Conservation (phyloP, 2,797 vertebrate genomes). For the Echeneis naucrates region DNA sequence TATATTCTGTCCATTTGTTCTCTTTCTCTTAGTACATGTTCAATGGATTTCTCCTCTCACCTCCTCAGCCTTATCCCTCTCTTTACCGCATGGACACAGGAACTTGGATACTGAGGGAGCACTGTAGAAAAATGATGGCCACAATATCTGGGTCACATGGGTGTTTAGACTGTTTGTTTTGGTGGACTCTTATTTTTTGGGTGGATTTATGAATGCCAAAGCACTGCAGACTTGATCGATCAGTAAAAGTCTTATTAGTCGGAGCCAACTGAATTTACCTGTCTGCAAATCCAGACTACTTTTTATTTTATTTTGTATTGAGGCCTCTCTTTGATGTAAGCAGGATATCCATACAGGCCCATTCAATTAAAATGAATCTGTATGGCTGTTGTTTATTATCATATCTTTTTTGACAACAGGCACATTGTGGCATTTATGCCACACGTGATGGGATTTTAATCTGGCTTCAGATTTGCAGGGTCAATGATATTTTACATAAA, state of each 20-base stretch:
- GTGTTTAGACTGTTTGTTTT: slow-evolving; percentile 21
- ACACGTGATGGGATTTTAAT: not conserved
- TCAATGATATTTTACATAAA: not conserved
- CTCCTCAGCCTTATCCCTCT: slow-evolving; percentile 26
- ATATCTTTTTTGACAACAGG: not conserved
- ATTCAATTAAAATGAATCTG: not conserved
- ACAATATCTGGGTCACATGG: slow-evolving; percentile 57
- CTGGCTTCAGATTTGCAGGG: not conserved
- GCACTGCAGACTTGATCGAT: not conserved
- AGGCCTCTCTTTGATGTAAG: slow-evolving; percentile 14
- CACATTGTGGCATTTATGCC: not conserved
- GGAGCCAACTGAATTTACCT: not conserved
- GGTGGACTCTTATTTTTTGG: not conserved
- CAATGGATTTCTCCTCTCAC: slow-evolving; percentile 42
- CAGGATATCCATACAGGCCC: not conserved
- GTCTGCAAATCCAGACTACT: not conserved
- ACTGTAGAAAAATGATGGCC: slow-evolving; percentile 52
- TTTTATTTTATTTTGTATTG: not conserved
- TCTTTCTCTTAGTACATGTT: not conserved
- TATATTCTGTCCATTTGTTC: slow-evolving; percentile 14
- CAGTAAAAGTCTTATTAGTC: not conserved
- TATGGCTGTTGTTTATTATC: not conserved
- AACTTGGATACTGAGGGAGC: slow-evolving; percentile 67
- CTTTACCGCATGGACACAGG: slow-evolving; percentile 49
- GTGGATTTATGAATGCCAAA: not conserved